phyloP scores from a whole-genome alignment of 64 coral and sea anemone species.

The Montipora sp. region DNA sequence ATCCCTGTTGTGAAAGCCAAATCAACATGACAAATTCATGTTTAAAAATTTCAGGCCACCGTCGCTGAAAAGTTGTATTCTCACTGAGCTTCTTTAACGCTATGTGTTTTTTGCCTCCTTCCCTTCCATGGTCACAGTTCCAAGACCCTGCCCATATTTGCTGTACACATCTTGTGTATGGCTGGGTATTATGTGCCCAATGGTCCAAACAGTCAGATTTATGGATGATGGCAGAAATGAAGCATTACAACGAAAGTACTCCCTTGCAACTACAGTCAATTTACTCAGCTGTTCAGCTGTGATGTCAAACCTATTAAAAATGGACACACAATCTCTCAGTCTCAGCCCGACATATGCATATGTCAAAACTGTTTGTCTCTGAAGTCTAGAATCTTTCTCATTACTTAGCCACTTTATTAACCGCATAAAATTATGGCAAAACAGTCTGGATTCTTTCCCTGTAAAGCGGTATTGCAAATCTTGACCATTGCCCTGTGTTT shows the following conservation, averaged over 20 bases:
- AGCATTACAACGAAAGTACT: constrained; percentile 50
- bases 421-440: constrained; percentile 66
- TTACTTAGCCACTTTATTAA: constrained; percentile 37
- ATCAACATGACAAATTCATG: constrained; percentile 56
- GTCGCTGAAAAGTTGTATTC: constrained; percentile 69
- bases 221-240: constrained; percentile 54
- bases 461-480: constrained; percentile 80
- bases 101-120: constrained; percentile 72
- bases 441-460: constrained; percentile 40
- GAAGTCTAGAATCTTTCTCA: constrained; percentile 29
- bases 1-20: constrained; percentile 82
- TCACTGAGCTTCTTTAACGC: constrained; percentile 61
- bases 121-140: constrained; percentile 70
- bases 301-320: constrained; percentile 58
- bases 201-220: constrained; percentile 69
- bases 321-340: constrained; percentile 51
- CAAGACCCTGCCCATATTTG: constrained; percentile 57
- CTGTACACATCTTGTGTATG: constrained; percentile 43
- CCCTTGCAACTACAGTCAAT: constrained; percentile 3
- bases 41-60: constrained; percentile 58
- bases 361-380: constrained; percentile 34
- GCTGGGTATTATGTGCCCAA: constrained; percentile 60
- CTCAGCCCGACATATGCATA: constrained; percentile 34
- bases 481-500: constrained; percentile 59
- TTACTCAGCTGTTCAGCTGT: constrained; percentile 7